Base-by-base conservation (phyloP, 2,888 invertebrate species). In the Eristalis tenax region DNA sequence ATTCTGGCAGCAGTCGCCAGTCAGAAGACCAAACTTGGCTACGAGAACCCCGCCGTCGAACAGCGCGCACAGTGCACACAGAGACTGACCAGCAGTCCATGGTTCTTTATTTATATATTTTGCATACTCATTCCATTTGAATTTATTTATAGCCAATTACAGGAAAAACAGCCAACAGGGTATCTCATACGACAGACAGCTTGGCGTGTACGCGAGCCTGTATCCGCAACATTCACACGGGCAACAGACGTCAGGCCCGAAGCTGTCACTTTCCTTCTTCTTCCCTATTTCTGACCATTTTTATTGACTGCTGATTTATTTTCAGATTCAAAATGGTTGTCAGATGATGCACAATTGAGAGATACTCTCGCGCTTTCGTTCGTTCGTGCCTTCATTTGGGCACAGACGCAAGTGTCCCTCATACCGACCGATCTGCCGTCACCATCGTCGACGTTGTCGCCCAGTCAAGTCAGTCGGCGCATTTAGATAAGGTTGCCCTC, bases 231-330 rank as follows among this genome's bases (percentile, higher is more conserved):
- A n/a, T n/a, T n/a, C n/a, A n/a, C n/a, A n/a, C n/a, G n/a, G 63
- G 66, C 5, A 8, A 50, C 50, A 74, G 61, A 18, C 59, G 23
- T 18, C 43, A 63, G 63, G 43, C 28, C 59, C 38, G 38, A 32
- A 74, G 40, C 32, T 22, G 40, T 56, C 43, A 15, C 28, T 66
- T 64, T 35, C 43, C 38, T n/a, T 73, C 32, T 22, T 26, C 50
- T n/a, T 73, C 32, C 70, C 32, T 83, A 73, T 83, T 83, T 63
- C 75, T 80, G 87, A 83, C 87, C 87, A 83, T 80, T 18, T 50
- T 87, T 87, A 87, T 87, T 80, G 80, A 87, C 83, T 87, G 38
- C 79, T 80, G 83, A 87, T 83, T 87, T 87, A 87, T 80, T 87
- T 83, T 83, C 79, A 83, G 68, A 83, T 80, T 76, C 76, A 80